Evolutionary conservation across 2,797 vertebrate species (phyloP), one percentile per base, ranked within the genome.

Genomic region (Eremophila alpestris): DNA sequence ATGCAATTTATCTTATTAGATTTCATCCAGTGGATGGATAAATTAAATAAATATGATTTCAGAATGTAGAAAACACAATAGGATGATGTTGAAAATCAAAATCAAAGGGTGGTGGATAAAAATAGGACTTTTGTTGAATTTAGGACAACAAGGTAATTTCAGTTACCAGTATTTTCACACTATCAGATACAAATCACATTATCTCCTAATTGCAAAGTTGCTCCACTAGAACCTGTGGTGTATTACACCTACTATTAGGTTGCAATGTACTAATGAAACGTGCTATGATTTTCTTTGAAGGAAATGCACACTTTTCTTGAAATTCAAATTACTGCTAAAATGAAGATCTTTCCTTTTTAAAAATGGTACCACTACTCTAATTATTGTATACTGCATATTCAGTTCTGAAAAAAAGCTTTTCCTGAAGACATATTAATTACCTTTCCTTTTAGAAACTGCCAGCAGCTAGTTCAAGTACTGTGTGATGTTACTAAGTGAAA

Each of bases 361-460:
- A 79, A 86, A 74, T 38, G 0, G 4, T 73, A 85, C 64, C 56
- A 27, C 63, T 41, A 52, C 80, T 71, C 46, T 81, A 94, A 94
- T 94, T 93, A 80, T 41, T 29, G 49, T 73, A 75, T 63, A 91
- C 76, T 75, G 63, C 70, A 81, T 30, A 94, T 84, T 93, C 77
- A 79, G 3, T 70, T 93, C 36, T 51, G 58, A 62, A 91, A 30
- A 24, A 84, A 41, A 70, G 41, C 64, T 95, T 94, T 91, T 97
- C 54, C 93, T 58, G 59, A 95, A 93, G 90, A 91, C 62, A 43
- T 90, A 64, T 94, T 95, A 97, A 97, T 97, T 96, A 96, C 84
- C 87, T 94, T 93, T 96, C 89, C 65, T 73, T 85, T 95, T 58
- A 93, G 77, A 96, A 95, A 89, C 40, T 90, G 94, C 92, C 71